Conservation (phyloP, 2,888 invertebrate genomes). For the Acrocyrtus sp. region DNA sequence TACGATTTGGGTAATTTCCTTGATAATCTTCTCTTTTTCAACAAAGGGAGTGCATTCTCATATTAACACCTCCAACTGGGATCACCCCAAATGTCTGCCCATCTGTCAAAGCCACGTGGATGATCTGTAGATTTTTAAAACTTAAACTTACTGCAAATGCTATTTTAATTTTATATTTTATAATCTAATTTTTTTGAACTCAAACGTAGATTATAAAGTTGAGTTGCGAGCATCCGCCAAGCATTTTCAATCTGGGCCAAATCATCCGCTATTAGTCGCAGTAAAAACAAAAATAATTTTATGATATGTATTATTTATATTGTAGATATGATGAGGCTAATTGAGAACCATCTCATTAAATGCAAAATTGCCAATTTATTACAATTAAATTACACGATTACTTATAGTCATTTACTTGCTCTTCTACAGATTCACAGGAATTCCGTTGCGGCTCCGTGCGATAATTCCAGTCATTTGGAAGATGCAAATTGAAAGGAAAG, state of each 20-base stretch:
- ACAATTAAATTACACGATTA: not conserved
- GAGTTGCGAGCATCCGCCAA: slow-evolving; percentile 27
- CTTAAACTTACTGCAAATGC: too few species aligned
- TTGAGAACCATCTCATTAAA: not conserved
- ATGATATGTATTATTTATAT: too few species aligned
- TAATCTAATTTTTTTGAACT: too few species aligned
- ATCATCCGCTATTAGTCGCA: slow-evolving; percentile 31
- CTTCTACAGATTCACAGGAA: slow-evolving; percentile 26
- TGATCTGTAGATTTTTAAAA: too few species aligned
- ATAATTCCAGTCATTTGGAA: slow-evolving; percentile 22
- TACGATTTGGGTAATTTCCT: slow-evolving; percentile 30
- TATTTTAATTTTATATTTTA: too few species aligned
- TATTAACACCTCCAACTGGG: slow-evolving; percentile 23
- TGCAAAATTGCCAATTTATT: not conserved
- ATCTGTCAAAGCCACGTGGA: slow-evolving; percentile 18
- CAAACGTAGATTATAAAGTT: slow-evolving; percentile 47
- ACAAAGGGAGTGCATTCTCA: slow-evolving; percentile 27
- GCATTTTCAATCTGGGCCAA: slow-evolving; percentile 26
- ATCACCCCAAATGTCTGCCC: slow-evolving; percentile 21
- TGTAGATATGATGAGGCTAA: not conserved
- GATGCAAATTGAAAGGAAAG: slow-evolving; percentile 32
- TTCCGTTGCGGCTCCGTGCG: slow-evolving; percentile 20
- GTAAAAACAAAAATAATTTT: not conserved
- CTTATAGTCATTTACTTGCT: slow-evolving; percentile 7
- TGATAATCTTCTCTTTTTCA: slow-evolving; percentile 27